Conservation (phyloP, 2,797 vertebrate genomes). For the Myotis myotis region DNA sequence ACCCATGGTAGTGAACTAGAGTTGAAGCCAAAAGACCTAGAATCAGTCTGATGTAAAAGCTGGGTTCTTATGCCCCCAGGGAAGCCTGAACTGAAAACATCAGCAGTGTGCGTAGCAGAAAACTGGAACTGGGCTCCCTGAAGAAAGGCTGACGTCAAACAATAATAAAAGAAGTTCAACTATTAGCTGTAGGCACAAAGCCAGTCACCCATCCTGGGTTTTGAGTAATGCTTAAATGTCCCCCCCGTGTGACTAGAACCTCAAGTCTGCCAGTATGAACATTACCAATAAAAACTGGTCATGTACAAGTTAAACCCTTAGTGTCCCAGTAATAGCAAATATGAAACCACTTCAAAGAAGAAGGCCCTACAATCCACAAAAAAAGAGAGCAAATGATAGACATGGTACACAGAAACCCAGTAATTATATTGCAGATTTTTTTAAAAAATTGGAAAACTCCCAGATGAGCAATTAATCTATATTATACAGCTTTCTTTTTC, state of each 20-base stretch:
- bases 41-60: not conserved
- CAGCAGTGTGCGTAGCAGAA: not conserved
- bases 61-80: not conserved
- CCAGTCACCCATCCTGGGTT: not conserved
- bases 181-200: not conserved
- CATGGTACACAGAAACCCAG: too few species aligned
- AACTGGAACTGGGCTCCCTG: not conserved
- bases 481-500: not conserved
- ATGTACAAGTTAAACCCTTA: too few species aligned
- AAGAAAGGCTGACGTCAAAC: not conserved
- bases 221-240: not conserved
- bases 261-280: not conserved
- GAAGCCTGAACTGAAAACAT: not conserved
- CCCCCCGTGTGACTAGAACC: too few species aligned
- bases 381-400: not conserved
- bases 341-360: not conserved
- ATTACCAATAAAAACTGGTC: not conserved
- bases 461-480: too few species aligned
- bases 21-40: not conserved
- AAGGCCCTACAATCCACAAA: not conserved
- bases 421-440: too few species aligned
- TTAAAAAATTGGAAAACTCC: too few species aligned
- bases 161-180: not conserved
- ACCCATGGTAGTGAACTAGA: not conserved
- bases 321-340: not conserved